phyloP scores from a whole-genome alignment of 2,113 vertebrate species.

The Bufo bufo region DNA sequence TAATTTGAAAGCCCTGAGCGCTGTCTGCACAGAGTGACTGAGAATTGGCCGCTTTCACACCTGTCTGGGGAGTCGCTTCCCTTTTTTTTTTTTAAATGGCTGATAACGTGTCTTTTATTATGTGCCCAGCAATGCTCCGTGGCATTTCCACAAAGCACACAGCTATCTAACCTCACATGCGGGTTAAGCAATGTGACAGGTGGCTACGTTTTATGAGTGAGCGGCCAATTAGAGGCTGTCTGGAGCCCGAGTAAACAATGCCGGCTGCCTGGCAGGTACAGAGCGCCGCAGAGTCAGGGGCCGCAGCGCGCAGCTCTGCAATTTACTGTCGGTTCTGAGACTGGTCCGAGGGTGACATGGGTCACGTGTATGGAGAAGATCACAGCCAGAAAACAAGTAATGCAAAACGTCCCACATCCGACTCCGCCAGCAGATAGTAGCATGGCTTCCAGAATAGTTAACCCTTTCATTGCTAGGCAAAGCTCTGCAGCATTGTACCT shows the following conservation, averaged over 20 bases:
- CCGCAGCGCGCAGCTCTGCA: background rate
- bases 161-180: slow-evolving; percentile 35
- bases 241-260: slow-evolving; percentile 44
- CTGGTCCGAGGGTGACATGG: slow-evolving; percentile 6
- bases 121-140: slow-evolving; percentile 26
- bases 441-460: background rate
- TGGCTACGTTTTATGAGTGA: slow-evolving; percentile 47
- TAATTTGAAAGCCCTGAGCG: background rate
- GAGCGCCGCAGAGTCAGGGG: slow-evolving; percentile 23
- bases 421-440: background rate
- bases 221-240: slow-evolving; percentile 46
- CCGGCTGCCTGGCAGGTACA: slow-evolving; percentile 26
- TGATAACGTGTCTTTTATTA: slow-evolving; percentile 41
- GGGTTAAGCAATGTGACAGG: slow-evolving; percentile 53
- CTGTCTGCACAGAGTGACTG: background rate
- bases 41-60: background rate
- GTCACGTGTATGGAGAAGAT: slow-evolving; percentile 27
- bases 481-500: background rate
- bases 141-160: slow-evolving; percentile 52
- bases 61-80: slow-evolving; percentile 37
- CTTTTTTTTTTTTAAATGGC: slow-evolving; percentile 26
- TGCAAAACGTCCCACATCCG: background rate
- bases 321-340: slow-evolving; percentile 16
- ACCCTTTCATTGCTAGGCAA: background rate
- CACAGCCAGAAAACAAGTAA: background rate